Evolutionary conservation across 2,888 invertebrate species (phyloP).

Genomic region (Cephus nigrinus): DNA sequence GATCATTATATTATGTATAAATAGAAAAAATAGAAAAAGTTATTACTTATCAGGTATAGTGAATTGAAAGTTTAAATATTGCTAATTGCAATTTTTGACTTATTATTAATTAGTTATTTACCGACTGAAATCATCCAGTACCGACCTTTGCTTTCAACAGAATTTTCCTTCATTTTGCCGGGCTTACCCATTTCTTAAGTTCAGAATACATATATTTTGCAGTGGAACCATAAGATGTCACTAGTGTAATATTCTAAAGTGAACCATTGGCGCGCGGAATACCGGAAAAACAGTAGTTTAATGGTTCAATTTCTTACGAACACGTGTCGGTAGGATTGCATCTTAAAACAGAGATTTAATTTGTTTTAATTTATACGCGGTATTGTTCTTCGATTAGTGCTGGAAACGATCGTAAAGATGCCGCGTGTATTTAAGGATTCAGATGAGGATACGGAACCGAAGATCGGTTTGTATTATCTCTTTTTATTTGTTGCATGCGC

Average conservation of each 20-base stretch:
- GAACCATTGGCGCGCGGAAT: background rate
- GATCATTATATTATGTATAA: background rate
- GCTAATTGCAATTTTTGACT: no score
- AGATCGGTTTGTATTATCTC: background rate
- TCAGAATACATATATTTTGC: background rate
- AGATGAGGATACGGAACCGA: background rate
- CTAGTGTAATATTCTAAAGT: background rate
- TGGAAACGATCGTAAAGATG: constrained; percentile 5
- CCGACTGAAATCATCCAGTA: background rate
- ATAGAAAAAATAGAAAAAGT: background rate
- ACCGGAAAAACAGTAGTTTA: background rate
- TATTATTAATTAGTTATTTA: no score
- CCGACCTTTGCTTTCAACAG: background rate
- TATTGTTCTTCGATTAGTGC: background rate
- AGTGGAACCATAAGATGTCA: background rate
- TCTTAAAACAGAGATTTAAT: background rate
- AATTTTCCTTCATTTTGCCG: background rate
- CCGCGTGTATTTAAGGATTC: background rate
- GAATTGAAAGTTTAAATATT: background rate
- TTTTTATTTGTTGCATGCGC: constrained; percentile 3
- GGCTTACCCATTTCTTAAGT: background rate
- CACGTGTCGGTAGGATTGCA: background rate
- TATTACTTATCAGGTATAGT: background rate
- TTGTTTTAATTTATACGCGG: background rate
- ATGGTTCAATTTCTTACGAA: constrained; percentile 1